These are phyloP conservation scores for Pseudochaenichthys georgianus DNA, from an alignment of 2,797 vertebrate species.

Conservation along the genomic window DNA sequence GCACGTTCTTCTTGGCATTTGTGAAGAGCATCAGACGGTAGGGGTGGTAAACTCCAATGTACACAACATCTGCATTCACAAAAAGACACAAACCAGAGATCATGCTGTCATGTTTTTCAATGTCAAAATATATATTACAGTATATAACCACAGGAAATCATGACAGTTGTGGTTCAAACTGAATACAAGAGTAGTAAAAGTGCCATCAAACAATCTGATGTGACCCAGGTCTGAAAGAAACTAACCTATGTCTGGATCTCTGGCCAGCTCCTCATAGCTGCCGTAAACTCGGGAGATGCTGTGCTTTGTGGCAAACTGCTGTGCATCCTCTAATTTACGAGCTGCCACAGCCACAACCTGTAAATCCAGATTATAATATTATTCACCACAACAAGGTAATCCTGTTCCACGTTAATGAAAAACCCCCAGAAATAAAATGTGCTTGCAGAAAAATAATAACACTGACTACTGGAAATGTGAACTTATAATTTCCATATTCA, in stretches of 20 bases:
- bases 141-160: background rate
- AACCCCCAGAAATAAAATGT: background rate
- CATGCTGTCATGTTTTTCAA: background rate
- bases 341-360: conserved; percentile 90
- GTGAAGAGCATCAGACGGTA: conserved; percentile 87
- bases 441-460: no score
- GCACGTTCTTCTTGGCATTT: conserved; percentile 86
- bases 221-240: background rate
- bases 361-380: background rate
- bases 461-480: no score
- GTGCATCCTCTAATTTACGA: conserved; percentile 81
- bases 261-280: conserved; percentile 88
- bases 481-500: background rate
- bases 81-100: background rate
- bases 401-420: no score
- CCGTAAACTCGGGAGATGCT: conserved; percentile 82
- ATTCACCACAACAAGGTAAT: background rate
- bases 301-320: conserved; percentile 86
- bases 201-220: background rate
- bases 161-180: background rate
- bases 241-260: conserved; percentile 88
- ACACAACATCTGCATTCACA: conserved; percentile 85
- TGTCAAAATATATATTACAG: background rate
- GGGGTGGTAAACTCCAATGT: conserved; percentile 88
- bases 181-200: background rate